These are phyloP conservation scores for Cosmorhoe ocellata DNA, from an alignment of 2,888 invertebrate genomes.

Conservation along the genomic window DNA sequence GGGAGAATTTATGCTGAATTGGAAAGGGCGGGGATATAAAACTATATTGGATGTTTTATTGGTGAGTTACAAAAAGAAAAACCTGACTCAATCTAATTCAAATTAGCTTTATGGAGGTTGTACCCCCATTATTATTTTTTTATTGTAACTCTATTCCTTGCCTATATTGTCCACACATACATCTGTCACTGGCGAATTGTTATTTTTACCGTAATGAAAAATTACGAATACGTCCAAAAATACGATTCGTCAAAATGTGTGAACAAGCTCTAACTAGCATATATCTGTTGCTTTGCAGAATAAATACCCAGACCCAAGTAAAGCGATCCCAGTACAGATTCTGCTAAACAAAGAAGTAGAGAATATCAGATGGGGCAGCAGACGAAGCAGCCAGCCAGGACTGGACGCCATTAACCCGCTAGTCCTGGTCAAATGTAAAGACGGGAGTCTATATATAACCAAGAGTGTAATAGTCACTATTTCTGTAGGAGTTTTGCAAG, in stretches of 20 bases:
- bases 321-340: slow-evolving; percentile 70
- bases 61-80: slow-evolving; percentile 60
- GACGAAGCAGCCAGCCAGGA: slow-evolving; percentile 62
- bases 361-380: slow-evolving; percentile 72
- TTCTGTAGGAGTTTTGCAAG: slow-evolving; percentile 86
- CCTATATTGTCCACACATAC: too few species aligned
- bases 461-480: slow-evolving; percentile 86
- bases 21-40: slow-evolving; percentile 88
- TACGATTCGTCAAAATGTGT: too few species aligned
- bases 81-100: too few species aligned
- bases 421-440: slow-evolving; percentile 79
- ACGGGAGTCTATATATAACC: slow-evolving; percentile 79
- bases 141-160: too few species aligned
- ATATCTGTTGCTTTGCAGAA: too few species aligned
- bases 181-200: too few species aligned
- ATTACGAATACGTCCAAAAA: too few species aligned
- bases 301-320: slow-evolving; percentile 68
- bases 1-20: slow-evolving; percentile 87
- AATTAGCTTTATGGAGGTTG: too few species aligned
- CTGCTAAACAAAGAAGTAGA: slow-evolving; percentile 79
- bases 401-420: slow-evolving; percentile 54
- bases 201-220: too few species aligned
- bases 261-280: too few species aligned
- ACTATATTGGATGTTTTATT: slow-evolving; percentile 86
- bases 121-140: too few species aligned